These are phyloP conservation scores for Hormiphora californensis DNA, from an alignment of 37 sponge, comb jelly and placozoan genomes.

Conservation along the genomic window DNA sequence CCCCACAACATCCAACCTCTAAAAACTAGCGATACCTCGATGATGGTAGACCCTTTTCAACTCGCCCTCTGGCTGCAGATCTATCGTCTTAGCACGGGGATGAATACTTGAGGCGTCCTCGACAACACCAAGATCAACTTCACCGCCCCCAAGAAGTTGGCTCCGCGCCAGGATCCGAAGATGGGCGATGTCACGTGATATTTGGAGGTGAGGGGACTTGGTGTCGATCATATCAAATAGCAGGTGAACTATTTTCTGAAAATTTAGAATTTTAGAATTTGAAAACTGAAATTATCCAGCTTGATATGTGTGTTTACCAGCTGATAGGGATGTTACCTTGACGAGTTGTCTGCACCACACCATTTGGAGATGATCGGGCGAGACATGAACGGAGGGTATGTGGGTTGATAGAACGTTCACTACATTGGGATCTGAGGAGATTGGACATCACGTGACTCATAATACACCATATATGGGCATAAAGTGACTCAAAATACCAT, in stretches of 20 bases:
- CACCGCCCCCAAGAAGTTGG: no score
- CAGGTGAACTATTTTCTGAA: conserved; percentile 1
- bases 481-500: no score
- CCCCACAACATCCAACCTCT: no score
- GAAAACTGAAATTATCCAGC: not conserved
- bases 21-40: no score
- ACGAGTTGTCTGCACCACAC: conserved; percentile 42
- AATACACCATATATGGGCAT: not conserved
- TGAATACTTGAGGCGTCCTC: no score
- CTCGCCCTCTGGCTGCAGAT: no score
- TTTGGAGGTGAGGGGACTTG: not conserved
- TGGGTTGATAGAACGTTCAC: conserved; percentile 20
- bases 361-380: conserved; percentile 43
- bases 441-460: not conserved
- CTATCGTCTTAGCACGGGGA: no score
- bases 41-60: no score
- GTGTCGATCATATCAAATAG: conserved; percentile 50
- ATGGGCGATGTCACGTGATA: not conserved
- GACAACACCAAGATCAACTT: no score
- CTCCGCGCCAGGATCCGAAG: not conserved
- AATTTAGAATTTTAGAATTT: not conserved
- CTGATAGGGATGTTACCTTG: not conserved
- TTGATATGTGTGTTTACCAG: not conserved
- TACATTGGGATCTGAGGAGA: not conserved
- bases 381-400: not conserved